These are phyloP conservation scores for Ovibos moschatus DNA, from an alignment of 2,113 vertebrate genomes.

Conservation along the genomic window DNA sequence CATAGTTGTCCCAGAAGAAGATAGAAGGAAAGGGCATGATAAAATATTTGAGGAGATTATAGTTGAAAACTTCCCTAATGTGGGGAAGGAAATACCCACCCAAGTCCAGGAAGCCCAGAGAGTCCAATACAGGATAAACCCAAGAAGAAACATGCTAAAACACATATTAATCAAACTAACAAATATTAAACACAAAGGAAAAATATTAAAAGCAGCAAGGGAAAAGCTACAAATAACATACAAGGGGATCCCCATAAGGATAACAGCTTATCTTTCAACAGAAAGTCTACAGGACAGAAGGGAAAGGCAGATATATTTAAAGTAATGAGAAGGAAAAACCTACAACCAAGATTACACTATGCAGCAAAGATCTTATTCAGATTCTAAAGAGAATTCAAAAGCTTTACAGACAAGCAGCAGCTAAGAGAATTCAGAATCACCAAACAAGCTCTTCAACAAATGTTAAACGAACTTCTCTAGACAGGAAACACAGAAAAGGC, in stretches of 20 bases:
- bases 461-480: neutral
- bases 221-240: neutral
- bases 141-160: neutral
- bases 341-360: neutral
- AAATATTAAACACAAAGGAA: neutral
- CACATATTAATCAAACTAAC: neutral
- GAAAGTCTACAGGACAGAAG: neutral
- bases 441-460: neutral
- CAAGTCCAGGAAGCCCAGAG: neutral
- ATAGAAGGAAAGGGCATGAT: neutral
- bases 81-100: neutral
- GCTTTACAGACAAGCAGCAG: neutral
- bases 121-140: neutral
- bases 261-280: neutral
- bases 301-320: neutral
- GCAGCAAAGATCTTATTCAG: neutral
- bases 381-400: neutral
- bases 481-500: neutral
- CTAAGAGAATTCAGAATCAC: neutral
- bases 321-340: neutral
- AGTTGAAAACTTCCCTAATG: neutral
- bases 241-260: neutral
- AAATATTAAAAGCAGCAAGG: neutral
- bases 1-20: neutral
- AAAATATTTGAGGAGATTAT: neutral